Percentiles rank a stretch among this genome's conserved stretches.
These are phyloP conservation scores for Tetramorium bicarinatum DNA, from an alignment of 2,888 invertebrate species.

Conservation along the genomic window DNA sequence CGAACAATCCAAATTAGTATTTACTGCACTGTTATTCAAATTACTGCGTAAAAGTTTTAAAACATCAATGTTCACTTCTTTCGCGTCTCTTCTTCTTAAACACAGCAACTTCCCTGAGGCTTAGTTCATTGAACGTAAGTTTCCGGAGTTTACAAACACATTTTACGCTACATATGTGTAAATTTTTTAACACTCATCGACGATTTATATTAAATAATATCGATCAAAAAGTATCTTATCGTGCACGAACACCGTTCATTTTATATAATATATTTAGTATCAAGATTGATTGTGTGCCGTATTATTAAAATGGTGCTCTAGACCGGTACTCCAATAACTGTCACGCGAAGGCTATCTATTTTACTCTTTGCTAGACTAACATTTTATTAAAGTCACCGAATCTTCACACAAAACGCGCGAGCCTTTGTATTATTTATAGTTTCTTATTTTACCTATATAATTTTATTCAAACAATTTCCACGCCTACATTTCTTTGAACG, in stretches of 20 bases:
- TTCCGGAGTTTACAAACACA: neutral
- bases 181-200: neutral
- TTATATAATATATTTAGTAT: conserved; percentile 61
- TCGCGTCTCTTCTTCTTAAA: conserved; percentile 32
- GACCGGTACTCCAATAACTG: conserved; percentile 68
- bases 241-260: conserved; percentile 53
- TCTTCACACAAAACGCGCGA: conserved; percentile 48
- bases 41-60: conserved; percentile 65
- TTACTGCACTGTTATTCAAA: conserved; percentile 81
- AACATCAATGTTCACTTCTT: conserved; percentile 41
- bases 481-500: neutral
- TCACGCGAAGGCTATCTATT: conserved; percentile 72
- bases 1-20: conserved; percentile 76
- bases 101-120: neutral
- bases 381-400: conserved; percentile 71
- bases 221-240: conserved; percentile 20
- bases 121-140: neutral
- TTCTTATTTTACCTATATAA: conserved; percentile 6
- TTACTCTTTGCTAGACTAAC: conserved; percentile 57
- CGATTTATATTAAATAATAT: conserved; percentile 40
- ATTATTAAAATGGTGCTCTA: conserved; percentile 70
- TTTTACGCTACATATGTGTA: neutral
- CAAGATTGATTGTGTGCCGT: conserved; percentile 72
- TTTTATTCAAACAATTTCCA: conserved; percentile 18
- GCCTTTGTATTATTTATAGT: neutral